Evolutionary conservation across 1,140 invertebrate species (phyloP).

Genomic region (Cydia amplana): DNA sequence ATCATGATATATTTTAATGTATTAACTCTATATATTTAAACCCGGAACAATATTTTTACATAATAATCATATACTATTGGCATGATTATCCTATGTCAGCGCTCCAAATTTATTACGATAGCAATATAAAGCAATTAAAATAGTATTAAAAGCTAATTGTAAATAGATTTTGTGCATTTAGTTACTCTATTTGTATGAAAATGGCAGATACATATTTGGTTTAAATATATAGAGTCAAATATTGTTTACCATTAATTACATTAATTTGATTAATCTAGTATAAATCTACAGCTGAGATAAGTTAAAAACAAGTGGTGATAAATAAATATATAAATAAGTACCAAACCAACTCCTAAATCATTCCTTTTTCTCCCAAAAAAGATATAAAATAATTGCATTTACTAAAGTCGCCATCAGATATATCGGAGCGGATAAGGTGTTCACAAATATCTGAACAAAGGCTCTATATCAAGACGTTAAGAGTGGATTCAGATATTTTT

Average conservation of each 20-base stretch:
- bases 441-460: too few relatives aligned
- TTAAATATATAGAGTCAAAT: slow-evolving; percentile 3
- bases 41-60: background rate
- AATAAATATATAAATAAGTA: slow-evolving; percentile 20
- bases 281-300: slow-evolving; percentile 15
- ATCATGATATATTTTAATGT: slow-evolving; percentile 9
- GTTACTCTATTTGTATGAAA: slow-evolving; percentile 5
- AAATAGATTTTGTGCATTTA: slow-evolving; percentile 1
- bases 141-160: background rate
- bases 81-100: background rate
- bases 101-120: background rate
- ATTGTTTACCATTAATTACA: background rate
- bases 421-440: too few relatives aligned
- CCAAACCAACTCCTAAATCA: background rate
- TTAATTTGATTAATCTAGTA: slow-evolving; percentile 11
- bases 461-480: too few relatives aligned
- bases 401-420: background rate
- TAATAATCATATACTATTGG: background rate
- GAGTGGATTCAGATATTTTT: too few relatives aligned
- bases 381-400: background rate
- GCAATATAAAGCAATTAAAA: background rate
- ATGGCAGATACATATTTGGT: background rate
- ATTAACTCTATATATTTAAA: slow-evolving; percentile 10
- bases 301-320: background rate
- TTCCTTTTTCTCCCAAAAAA: background rate